phyloP scores from a whole-genome alignment of 2,888 invertebrate genomes.

The Drosophila leonis region DNA sequence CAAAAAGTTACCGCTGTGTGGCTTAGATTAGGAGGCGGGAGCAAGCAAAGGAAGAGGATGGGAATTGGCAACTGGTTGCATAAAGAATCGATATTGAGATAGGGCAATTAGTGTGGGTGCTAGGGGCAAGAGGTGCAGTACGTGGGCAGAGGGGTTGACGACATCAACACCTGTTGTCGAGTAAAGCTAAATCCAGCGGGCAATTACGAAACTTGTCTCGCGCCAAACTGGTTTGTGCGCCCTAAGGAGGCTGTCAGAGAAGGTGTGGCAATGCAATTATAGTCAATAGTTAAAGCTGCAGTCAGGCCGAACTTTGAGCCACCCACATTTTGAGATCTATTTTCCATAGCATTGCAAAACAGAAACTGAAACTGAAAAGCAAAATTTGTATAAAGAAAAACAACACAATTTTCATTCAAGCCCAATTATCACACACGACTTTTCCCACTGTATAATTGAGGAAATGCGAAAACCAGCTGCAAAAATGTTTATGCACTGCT shows the following conservation, averaged over 20 bases:
- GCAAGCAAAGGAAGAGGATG: not conserved
- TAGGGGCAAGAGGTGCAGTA: not conserved
- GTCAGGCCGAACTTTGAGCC: slow-evolving; percentile 19
- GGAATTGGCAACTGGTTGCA: slow-evolving; percentile 40
- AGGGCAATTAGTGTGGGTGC: slow-evolving; percentile 30
- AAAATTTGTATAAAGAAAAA: not conserved
- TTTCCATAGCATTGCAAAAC: slow-evolving; percentile 10
- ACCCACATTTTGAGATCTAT: slow-evolving; percentile 39
- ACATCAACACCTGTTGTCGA: slow-evolving; percentile 54
- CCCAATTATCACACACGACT: slow-evolving; percentile 32
- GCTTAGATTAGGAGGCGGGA: not conserved
- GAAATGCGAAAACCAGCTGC: slow-evolving; percentile 53
- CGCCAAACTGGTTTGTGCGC: slow-evolving; percentile 19
- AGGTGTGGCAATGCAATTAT: slow-evolving; percentile 24
- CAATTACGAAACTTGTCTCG: slow-evolving; percentile 42
- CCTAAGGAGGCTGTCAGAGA: not conserved
- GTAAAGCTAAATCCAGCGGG: slow-evolving; percentile 29
- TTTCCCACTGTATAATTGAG: slow-evolving; percentile 51
- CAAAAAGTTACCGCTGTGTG: slow-evolving; percentile 41
- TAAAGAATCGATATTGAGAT: slow-evolving; percentile 51
- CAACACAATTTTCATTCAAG: slow-evolving; percentile 36
- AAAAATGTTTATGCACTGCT: slow-evolving; percentile 32
- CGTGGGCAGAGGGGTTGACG: slow-evolving; percentile 16
- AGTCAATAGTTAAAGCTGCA: slow-evolving; percentile 11
- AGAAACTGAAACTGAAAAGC: not conserved